Conservation (phyloP, 1,140 invertebrate genomes). For the Oncopeltus fasciatus region DNA sequence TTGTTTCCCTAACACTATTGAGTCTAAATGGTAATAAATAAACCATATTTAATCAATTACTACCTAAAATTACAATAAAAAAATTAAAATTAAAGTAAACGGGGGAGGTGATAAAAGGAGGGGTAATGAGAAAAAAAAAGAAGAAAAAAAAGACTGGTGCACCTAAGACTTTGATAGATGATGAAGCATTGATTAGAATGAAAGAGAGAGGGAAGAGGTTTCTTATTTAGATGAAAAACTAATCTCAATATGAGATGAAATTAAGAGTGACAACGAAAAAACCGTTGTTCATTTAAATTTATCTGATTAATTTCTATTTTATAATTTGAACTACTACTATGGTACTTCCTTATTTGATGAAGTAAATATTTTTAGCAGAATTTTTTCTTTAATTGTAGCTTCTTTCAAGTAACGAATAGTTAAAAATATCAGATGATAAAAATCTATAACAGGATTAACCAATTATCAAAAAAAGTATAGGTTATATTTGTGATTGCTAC, state of each 20-base stretch:
- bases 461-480: background rate
- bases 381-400: background rate
- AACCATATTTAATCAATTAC: background rate
- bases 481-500: constrained; percentile 5
- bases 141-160: background rate
- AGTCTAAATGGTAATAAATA: background rate
- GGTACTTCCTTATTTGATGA: too few relatives aligned
- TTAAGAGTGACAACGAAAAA: background rate
- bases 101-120: background rate
- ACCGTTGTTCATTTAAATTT: background rate
- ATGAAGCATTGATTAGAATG: background rate
- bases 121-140: background rate
- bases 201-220: background rate
- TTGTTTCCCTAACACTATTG: background rate
- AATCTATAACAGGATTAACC: background rate
- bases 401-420: background rate
- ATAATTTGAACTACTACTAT: too few relatives aligned
- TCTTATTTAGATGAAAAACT: background rate
- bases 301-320: too few relatives aligned
- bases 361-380: background rate
- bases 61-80: background rate
- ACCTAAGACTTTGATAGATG: background rate
- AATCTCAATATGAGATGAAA: constrained; percentile 10
- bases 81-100: background rate
- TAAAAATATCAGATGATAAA: background rate